Evolutionary conservation across 2,888 invertebrate species (phyloP), one percentile per base, ranked within the genome.

Genomic region (Hermaeophaga mercurialis): DNA sequence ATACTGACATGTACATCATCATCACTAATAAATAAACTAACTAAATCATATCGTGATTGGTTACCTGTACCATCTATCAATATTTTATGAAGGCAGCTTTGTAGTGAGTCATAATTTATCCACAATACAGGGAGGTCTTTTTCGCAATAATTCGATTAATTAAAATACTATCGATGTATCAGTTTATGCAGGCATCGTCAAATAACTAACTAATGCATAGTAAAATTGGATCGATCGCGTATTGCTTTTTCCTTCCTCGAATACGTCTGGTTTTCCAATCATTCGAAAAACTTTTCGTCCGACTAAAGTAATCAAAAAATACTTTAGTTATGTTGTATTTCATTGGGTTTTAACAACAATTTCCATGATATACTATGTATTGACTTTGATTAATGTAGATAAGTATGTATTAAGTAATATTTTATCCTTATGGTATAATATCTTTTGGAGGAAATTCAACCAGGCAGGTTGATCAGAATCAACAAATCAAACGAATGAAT

Each of bases 401-500:
- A n/a, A 7, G 36, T 36, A 17, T 15, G 36, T 17, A 36, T 15
- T 36, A 36, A 36, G 36, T 36, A 15, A 36, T 36, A 36, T 17
- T 8, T 36, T 31, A 26, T 26, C 31, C 9, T 17, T 44, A 31
- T 28, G n/a, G 14, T 45, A 36, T 22, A 22, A 24, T 12, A 22
- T 22, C 8, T 36, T 36, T 26, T 47, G 22, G 12, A 47, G 9
- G 36, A 8, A 47, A 36, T 47, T 44, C 28, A 28, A 15, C 12
- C 12, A 44, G 44, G 24, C 47, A 14, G 22, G 4, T 7, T 12
- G 34, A 47, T 36, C 22, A 3, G 14, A 47, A 36, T 36, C 22
- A 17, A 24, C 34, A 36, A 47, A 47, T 47, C 36, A 47, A 46
- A 34, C 22, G 14, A 11, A 34, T 22, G 46, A 34, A 46, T 34